Evolutionary conservation across 2,888 invertebrate species (phyloP).

Genomic region (Ashinkailepas kermadecensis): DNA sequence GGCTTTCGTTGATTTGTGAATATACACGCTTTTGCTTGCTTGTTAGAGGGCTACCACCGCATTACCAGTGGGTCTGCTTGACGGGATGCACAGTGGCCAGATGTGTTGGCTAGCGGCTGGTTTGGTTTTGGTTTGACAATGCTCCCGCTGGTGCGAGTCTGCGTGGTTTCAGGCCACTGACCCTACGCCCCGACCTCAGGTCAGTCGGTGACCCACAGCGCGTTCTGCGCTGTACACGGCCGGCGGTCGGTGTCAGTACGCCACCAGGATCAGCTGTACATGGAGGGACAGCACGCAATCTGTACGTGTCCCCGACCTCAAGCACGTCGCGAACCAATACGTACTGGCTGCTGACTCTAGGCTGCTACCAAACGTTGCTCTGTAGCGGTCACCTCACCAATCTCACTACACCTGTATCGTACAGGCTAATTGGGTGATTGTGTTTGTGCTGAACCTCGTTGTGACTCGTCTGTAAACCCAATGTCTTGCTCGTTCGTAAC

Average conservation of each 20-base stretch:
- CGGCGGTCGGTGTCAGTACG: not conserved
- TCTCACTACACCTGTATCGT: too few species aligned
- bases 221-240: conserved; percentile 3
- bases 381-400: too few species aligned
- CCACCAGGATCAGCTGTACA: conserved; percentile 32
- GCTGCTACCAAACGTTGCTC: too few species aligned
- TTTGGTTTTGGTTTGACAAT: not conserved
- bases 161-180: too few species aligned
- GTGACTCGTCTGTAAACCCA: too few species aligned
- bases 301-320: conserved; percentile 13
- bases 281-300: conserved; percentile 32
- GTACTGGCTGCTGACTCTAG: too few species aligned
- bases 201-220: not conserved
- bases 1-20: too few species aligned
- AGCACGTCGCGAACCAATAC: too few species aligned
- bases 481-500: conserved; percentile 23
- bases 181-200: not conserved
- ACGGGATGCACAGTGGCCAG: not conserved
- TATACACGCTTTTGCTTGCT: too few species aligned
- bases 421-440: not conserved
- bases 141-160: not conserved
- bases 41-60: not conserved
- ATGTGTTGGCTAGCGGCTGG: not conserved
- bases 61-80: not conserved
- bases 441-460: not conserved